These are phyloP conservation scores for Agapornis canus DNA, from an alignment of 2,797 vertebrate species.

Conservation along the genomic window DNA sequence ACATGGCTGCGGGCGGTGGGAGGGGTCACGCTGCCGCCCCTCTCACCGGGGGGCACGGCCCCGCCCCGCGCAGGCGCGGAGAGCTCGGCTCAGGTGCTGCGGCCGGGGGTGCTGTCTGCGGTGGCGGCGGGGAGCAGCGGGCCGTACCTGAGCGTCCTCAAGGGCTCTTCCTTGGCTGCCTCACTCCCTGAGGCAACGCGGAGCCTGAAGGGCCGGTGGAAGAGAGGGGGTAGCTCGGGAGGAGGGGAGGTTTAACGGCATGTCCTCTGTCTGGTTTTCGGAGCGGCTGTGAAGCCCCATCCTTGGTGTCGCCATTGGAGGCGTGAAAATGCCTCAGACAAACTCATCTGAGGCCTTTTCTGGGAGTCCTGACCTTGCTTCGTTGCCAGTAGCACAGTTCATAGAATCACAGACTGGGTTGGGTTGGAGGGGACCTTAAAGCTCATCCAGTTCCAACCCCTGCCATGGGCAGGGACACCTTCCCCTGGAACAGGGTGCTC, in stretches of 20 bases:
- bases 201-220: neutral
- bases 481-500: no score
- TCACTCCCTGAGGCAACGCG: rapidly evolving
- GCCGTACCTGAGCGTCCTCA: rapidly evolving
- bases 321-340: no score
- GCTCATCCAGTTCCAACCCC: no score
- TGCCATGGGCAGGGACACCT: no score
- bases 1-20: slow-evolving; percentile 22
- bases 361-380: no score
- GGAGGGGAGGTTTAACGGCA: neutral
- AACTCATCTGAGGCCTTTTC: no score
- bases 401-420: no score
- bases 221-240: neutral
- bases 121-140: neutral
- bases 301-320: no score
- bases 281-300: no score
- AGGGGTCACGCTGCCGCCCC: neutral
- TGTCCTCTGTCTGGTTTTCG: neutral
- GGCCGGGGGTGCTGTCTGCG: neutral
- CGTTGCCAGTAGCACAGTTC: no score
- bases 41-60: neutral
- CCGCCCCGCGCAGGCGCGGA: neutral
- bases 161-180: rapidly evolving
- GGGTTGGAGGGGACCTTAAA: no score
- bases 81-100: neutral